Evolutionary conservation across 2,113 vertebrate species (phyloP).

Genomic region (Accipiter virgatus): DNA sequence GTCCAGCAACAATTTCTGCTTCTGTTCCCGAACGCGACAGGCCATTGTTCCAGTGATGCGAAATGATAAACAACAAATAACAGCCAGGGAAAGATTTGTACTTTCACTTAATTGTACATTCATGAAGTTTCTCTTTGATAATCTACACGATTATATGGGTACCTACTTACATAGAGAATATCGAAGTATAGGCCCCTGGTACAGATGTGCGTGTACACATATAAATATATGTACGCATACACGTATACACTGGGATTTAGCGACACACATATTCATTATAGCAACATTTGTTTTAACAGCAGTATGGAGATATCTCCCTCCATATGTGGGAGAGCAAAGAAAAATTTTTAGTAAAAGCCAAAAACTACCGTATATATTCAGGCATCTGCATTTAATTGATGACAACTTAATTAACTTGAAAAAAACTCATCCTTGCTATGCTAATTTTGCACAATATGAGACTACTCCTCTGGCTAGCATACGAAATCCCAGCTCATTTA

Average conservation of each 20-base stretch:
- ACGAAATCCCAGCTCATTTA: background rate
- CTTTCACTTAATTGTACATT: background rate
- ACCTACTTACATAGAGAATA: background rate
- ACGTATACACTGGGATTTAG: background rate
- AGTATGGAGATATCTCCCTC: background rate
- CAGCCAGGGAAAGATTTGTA: background rate
- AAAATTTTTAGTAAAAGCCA: background rate
- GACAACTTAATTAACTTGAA: conserved; percentile 8
- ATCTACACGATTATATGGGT: rapidly evolving
- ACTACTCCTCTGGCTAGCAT: background rate
- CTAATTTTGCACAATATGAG: background rate
- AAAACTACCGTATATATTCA: background rate
- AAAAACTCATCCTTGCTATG: background rate
- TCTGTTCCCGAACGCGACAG: background rate
- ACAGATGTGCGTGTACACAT: background rate
- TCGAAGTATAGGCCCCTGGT: rapidly evolving
- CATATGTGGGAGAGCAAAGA: background rate
- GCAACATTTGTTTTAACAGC: background rate
- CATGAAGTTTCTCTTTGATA: background rate
- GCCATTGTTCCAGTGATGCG: rapidly evolving
- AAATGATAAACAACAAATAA: rapidly evolving
- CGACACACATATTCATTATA: background rate
- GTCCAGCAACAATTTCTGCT: background rate
- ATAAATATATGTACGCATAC: too few relatives aligned
- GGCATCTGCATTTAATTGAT: background rate